These are phyloP conservation scores for Trematomus loennbergii DNA, from an alignment of 2,113 vertebrate genomes.

Conservation along the genomic window DNA sequence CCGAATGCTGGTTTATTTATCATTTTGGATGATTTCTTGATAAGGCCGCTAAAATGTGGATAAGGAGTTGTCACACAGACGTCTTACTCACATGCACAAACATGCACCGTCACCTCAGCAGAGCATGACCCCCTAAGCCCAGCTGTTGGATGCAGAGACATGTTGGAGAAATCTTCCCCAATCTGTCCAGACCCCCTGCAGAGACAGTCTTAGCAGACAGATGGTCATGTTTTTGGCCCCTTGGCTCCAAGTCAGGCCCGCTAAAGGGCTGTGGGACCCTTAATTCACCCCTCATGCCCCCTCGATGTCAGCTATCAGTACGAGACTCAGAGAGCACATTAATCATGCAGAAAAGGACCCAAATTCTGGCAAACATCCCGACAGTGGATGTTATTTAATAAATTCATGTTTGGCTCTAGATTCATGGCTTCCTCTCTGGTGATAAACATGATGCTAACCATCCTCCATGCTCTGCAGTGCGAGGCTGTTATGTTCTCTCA, in stretches of 20 bases:
- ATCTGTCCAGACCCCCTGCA: slow-evolving; percentile 69
- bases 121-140: slow-evolving; percentile 54
- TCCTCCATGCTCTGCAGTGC: slow-evolving; percentile 50
- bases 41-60: neutral
- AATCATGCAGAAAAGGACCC: slow-evolving; percentile 23
- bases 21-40: neutral
- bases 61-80: neutral
- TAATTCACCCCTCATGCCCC: slow-evolving; percentile 24
- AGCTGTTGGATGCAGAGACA: slow-evolving; percentile 64
- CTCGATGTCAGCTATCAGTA: slow-evolving; percentile 15
- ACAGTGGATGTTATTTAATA: slow-evolving; percentile 17
- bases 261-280: slow-evolving; percentile 51
- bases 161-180: slow-evolving; percentile 60
- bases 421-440: slow-evolving; percentile 33
- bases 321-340: slow-evolving; percentile 5
- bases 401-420: slow-evolving; percentile 5
- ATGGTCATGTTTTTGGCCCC: slow-evolving; percentile 71
- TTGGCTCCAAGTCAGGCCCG: slow-evolving; percentile 52
- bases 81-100: neutral
- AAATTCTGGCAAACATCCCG: neutral
- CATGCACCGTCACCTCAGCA: slow-evolving; percentile 7
- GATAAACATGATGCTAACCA: slow-evolving; percentile 40
- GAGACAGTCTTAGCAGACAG: slow-evolving; percentile 70
- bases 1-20: neutral
- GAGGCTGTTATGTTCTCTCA: slow-evolving; percentile 52